These are phyloP conservation scores for Iphiclides podalirius DNA, from an alignment of 2,888 invertebrate genomes.

Conservation along the genomic window DNA sequence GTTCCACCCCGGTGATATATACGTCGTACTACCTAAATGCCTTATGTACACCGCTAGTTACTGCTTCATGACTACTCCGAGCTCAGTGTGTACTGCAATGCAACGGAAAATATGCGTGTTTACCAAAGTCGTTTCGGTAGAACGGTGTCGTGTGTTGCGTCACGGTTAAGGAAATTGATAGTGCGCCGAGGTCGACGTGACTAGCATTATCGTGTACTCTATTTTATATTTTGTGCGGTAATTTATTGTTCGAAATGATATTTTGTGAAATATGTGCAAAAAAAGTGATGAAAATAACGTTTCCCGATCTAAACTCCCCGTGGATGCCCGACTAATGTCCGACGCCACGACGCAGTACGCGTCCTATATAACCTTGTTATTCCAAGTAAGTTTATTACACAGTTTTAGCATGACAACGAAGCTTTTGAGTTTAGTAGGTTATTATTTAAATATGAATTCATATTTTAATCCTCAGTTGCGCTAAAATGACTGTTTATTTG, in stretches of 20 bases:
- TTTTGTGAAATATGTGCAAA: constrained; percentile 56
- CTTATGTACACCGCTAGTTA: constrained; percentile 80
- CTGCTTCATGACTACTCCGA: constrained; percentile 80
- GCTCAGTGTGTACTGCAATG: constrained; percentile 81
- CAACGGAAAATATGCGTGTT: constrained; percentile 81
- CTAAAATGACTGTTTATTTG: constrained; percentile 24
- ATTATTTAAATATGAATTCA: constrained; percentile 1
- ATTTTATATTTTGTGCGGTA: constrained; percentile 54
- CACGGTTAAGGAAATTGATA: constrained; percentile 80
- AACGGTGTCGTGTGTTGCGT: constrained; percentile 79
- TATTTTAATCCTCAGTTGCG: constrained; percentile 20
- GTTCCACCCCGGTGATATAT: constrained; percentile 80
- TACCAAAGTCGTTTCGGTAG: constrained; percentile 80
- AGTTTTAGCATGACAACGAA: constrained; percentile 39
- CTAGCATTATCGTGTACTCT: constrained; percentile 68
- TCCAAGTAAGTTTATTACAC: constrained; percentile 69
- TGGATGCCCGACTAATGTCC: constrained; percentile 74
- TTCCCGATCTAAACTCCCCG: constrained; percentile 65
- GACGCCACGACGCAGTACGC: constrained; percentile 67
- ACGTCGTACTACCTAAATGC: constrained; percentile 80
- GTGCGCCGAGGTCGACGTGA: constrained; percentile 77
- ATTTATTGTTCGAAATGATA: constrained; percentile 43
- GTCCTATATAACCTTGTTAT: constrained; percentile 76
- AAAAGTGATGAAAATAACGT: constrained; percentile 56
- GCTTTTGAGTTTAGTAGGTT: constrained; percentile 26